Percentiles rank a stretch among this genome's conserved stretches.
Evolutionary conservation across 2,113 vertebrate species (phyloP).

Genomic region (Rostratula benghalensis): DNA sequence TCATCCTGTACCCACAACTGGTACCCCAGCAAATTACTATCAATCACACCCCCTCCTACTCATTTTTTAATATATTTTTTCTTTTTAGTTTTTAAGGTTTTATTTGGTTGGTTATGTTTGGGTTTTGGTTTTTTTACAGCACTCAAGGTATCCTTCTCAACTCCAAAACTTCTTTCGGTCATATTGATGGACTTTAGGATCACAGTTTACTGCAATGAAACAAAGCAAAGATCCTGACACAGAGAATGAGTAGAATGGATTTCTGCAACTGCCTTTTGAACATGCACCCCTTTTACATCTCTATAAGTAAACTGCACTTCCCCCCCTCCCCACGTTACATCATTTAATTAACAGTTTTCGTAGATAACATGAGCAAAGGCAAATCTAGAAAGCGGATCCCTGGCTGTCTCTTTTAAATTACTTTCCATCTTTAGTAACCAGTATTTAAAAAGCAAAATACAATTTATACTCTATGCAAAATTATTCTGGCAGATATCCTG

Average conservation of each 20-base stretch:
- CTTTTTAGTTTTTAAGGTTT: neutral
- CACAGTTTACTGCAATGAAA: constrained; percentile 95
- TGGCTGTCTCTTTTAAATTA: constrained; percentile 61
- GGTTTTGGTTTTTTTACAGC: constrained; percentile 69
- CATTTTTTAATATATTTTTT: constrained; percentile 38
- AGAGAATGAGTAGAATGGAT: constrained; percentile 88
- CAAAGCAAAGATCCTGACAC: constrained; percentile 94
- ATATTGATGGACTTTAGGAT: constrained; percentile 94
- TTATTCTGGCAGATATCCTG: neutral
- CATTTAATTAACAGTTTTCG: constrained; percentile 55
- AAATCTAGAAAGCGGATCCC: constrained; percentile 84
- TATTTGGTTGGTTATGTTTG: neutral
- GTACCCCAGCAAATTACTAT: constrained; percentile 67
- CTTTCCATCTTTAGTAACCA: constrained; percentile 1
- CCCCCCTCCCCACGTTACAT: constrained; percentile 40
- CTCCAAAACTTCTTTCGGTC: constrained; percentile 87
- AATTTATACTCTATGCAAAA: neutral
- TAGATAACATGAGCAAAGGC: constrained; percentile 84
- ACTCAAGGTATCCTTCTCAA: constrained; percentile 82
- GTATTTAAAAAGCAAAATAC: neutral
- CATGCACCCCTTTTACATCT: constrained; percentile 80
- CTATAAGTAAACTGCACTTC: neutral
- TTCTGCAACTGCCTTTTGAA: constrained; percentile 81
- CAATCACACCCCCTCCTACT: constrained; percentile 75
- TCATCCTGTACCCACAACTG: constrained; percentile 64